phyloP scores from a whole-genome alignment of 2,113 vertebrate genomes.

The Morone chrysops region DNA sequence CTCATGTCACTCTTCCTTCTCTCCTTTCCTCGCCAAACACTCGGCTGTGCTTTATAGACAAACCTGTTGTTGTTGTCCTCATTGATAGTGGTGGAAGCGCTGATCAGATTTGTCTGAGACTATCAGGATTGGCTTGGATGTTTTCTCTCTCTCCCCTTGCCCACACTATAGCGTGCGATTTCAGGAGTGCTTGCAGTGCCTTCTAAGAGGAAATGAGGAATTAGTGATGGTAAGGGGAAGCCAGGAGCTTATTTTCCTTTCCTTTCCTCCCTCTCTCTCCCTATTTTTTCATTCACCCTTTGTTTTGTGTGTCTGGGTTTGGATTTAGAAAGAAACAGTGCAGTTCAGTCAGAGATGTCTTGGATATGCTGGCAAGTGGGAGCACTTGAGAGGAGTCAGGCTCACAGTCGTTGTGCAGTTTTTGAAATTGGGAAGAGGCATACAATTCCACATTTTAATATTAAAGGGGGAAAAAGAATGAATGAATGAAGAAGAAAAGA shows the following conservation, averaged over 20 bases:
- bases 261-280: conserved; percentile 57
- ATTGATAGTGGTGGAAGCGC: conserved; percentile 73
- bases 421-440: conserved; percentile 44
- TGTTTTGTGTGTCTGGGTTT: conserved; percentile 70
- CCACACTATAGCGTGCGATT: conserved; percentile 80
- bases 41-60: conserved; percentile 66
- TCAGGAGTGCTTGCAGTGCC: conserved; percentile 71
- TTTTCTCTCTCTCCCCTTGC: conserved; percentile 71
- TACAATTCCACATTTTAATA: conserved; percentile 35
- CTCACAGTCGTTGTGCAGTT: conserved; percentile 39
- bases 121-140: conserved; percentile 76
- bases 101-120: conserved; percentile 84
- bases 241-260: conserved; percentile 80
- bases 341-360: conserved; percentile 69
- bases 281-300: conserved; percentile 63
- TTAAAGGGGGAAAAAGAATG: not conserved
- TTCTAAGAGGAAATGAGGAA: conserved; percentile 85
- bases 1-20: conserved; percentile 76
- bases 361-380: conserved; percentile 57
- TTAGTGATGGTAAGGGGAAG: conserved; percentile 84
- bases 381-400: conserved; percentile 37
- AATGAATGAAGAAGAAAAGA: not conserved
- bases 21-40: conserved; percentile 65
- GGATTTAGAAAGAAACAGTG: conserved; percentile 69
- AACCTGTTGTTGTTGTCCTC: conserved; percentile 75